Percentiles rank a stretch among this genome's conserved stretches.
phyloP scores from a whole-genome alignment of 2,888 invertebrate genomes.

The Cheilosia grossa region DNA sequence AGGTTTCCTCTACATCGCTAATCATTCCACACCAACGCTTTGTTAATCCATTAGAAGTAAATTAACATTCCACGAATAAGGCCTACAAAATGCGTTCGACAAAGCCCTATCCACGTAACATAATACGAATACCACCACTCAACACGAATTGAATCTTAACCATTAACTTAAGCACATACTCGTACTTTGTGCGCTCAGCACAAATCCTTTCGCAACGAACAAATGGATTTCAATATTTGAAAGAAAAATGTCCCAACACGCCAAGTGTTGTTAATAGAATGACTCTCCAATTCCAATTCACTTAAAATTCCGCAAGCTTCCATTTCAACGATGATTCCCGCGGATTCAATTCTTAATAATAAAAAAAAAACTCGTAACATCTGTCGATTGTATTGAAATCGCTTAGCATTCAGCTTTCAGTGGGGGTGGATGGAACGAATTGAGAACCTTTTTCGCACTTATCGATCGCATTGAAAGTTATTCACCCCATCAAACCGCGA shows the following conservation, averaged over 20 bases:
- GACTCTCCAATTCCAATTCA: constrained; percentile 65
- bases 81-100: background rate
- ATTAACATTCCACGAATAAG: background rate
- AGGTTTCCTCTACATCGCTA: background rate
- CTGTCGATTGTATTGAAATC: constrained; percentile 45
- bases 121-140: constrained; percentile 5
- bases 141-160: background rate
- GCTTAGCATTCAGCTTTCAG: constrained; percentile 27
- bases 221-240: constrained; percentile 19
- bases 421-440: constrained; percentile 22
- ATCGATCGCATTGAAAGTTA: constrained; percentile 65
- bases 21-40: background rate
- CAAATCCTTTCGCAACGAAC: constrained; percentile 17
- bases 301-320: constrained; percentile 62
- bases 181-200: background rate
- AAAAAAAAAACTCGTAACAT: constrained; percentile 41
- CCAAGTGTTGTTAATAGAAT: background rate
- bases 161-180: background rate
- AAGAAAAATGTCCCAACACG: constrained; percentile 6
- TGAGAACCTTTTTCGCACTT: constrained; percentile 70
- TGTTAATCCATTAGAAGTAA: background rate
- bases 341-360: constrained; percentile 8
- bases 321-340: constrained; percentile 33
- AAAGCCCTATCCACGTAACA: background rate
- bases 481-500: constrained; percentile 15